A percentile compares a stretch with the other conserved stretches of the same genome.
These are phyloP conservation scores for Gambusia holbrooki DNA, from an alignment of 2,113 vertebrate species.

Conservation along the genomic window DNA sequence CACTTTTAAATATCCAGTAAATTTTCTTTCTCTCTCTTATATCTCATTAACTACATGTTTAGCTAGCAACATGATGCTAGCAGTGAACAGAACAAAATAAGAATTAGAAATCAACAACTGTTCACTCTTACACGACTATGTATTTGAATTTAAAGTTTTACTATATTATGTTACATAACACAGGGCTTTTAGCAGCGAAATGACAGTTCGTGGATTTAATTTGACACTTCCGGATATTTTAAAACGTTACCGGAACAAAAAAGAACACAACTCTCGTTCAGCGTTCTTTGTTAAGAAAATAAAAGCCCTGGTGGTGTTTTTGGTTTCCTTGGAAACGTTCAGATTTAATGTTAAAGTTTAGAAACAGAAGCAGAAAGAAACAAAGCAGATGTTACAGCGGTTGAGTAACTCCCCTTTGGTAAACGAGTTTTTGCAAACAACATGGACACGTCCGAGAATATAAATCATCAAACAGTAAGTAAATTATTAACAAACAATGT, in stretches of 20 bases:
- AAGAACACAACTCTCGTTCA: rapidly evolving
- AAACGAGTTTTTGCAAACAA: not conserved
- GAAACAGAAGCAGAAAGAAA: not conserved
- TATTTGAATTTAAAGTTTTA: too few relatives aligned
- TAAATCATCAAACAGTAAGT: constrained; percentile 15
- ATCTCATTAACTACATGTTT: not conserved
- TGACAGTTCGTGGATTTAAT: not conserved
- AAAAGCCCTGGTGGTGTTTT: not conserved
- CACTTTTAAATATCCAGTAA: too few relatives aligned
- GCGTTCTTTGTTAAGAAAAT: constrained; percentile 13
- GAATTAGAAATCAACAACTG: not conserved
- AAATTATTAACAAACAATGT: not conserved
- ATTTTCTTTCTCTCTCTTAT: too few relatives aligned
- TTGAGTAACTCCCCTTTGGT: not conserved
- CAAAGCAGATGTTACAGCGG: not conserved
- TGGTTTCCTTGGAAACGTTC: constrained; percentile 22
- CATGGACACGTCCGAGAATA: constrained; percentile 7
- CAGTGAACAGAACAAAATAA: not conserved
- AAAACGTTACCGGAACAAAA: constrained; percentile 12
- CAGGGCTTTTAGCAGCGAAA: not conserved
- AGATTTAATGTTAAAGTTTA: not conserved
- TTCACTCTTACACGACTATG: too few relatives aligned
- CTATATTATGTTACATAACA: too few relatives aligned
- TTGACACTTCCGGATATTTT: not conserved
- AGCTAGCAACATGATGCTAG: not conserved